A percentile compares a stretch with the other conserved stretches of the same genome.
phyloP scores from a whole-genome alignment of 2,797 vertebrate species.

The Neosalanx taihuensis region DNA sequence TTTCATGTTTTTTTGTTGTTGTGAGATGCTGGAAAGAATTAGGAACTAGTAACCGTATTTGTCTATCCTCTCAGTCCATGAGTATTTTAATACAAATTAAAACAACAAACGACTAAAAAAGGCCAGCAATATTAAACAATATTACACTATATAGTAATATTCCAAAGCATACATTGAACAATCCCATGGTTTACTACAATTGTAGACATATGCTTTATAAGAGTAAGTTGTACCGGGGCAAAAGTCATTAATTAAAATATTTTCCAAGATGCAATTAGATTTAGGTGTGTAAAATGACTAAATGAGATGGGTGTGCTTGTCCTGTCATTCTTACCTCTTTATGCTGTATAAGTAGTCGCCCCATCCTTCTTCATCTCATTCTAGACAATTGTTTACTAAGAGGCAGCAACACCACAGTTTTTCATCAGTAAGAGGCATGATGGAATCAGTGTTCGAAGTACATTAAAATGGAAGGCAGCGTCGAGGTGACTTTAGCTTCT shows the following conservation, averaged over 20 bases:
- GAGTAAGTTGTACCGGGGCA: background rate
- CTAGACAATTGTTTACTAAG: slow-evolving; percentile 58
- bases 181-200: too few species aligned
- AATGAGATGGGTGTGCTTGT: background rate
- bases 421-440: slow-evolving; percentile 66
- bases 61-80: too few species aligned
- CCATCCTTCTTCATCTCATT: slow-evolving; percentile 21
- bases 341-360: slow-evolving; percentile 1
- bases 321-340: background rate
- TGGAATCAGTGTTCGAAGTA: slow-evolving; percentile 65
- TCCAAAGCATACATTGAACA: too few species aligned
- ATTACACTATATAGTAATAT: too few species aligned
- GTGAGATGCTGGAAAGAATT: too few species aligned
- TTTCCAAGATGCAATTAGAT: background rate
- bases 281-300: background rate
- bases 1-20: too few species aligned
- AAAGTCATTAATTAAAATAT: background rate
- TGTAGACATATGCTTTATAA: too few species aligned
- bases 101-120: too few species aligned
- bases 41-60: too few species aligned
- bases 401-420: slow-evolving; percentile 40
- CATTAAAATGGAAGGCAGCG: slow-evolving; percentile 81
- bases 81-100: too few species aligned
- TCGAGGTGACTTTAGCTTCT: slow-evolving; percentile 81
- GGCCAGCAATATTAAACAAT: too few species aligned